phyloP scores from a whole-genome alignment of 1,140 invertebrate species.

The Caenorhabditis remanei region DNA sequence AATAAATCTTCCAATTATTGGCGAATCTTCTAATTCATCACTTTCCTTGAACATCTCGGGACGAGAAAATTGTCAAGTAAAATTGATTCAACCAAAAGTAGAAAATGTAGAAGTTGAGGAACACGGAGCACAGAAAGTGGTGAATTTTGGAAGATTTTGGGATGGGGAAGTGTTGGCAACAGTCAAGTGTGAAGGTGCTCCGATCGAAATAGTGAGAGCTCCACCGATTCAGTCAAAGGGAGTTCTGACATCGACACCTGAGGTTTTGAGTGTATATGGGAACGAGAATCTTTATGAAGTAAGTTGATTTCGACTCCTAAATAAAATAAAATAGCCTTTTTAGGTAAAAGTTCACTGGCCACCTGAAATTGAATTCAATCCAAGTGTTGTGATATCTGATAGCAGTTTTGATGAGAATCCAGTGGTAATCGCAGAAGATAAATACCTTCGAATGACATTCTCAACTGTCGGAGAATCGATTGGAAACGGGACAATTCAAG shows the following conservation, averaged over 20 bases:
- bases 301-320: neutral
- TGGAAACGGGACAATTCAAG: conserved; percentile 52
- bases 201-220: conserved; percentile 29
- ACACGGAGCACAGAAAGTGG: conserved; percentile 20
- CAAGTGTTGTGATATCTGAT: neutral
- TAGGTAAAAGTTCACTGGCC: conserved; percentile 25
- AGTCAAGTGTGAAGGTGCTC: conserved; percentile 6
- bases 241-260: neutral
- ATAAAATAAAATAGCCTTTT: neutral
- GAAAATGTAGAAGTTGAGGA: neutral
- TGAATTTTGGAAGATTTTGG: conserved; percentile 36
- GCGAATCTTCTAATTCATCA: conserved; percentile 19
- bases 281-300: conserved; percentile 42
- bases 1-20: conserved; percentile 7
- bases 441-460: conserved; percentile 41
- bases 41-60: neutral
- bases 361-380: neutral
- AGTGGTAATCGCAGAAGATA: neutral
- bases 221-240: conserved; percentile 9
- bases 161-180: conserved; percentile 38
- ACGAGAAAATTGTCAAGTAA: conserved; percentile 14
- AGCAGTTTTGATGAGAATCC: conserved; percentile 10
- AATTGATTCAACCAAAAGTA: conserved; percentile 29
- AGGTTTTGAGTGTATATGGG: conserved; percentile 18
- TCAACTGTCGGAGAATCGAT: conserved; percentile 11